phyloP scores from a whole-genome alignment of 2,113 vertebrate genomes.

The Agapornis roseicollis region DNA sequence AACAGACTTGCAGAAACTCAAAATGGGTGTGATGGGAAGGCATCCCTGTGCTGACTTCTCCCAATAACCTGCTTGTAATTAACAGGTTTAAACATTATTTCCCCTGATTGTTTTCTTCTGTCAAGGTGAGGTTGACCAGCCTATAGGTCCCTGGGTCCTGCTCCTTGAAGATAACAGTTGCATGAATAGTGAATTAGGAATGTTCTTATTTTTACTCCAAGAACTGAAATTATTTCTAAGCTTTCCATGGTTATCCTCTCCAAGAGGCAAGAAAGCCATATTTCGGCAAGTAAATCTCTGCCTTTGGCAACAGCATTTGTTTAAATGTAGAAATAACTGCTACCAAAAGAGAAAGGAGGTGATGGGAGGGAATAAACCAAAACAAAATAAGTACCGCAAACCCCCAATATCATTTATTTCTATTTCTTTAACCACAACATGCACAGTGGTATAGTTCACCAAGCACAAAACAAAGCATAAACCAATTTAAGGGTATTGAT shows the following conservation, averaged over 20 bases:
- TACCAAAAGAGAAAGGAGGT: background rate
- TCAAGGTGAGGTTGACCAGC: background rate
- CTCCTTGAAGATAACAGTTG: background rate
- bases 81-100: background rate
- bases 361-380: background rate
- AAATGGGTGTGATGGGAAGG: background rate
- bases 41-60: rapidly evolving
- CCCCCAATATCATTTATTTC: background rate
- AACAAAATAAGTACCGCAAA: background rate
- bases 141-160: background rate
- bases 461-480: background rate
- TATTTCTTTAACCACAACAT: background rate
- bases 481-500: background rate
- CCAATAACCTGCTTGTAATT: background rate
- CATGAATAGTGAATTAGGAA: background rate
- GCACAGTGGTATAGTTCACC: background rate
- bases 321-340: background rate
- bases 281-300: background rate
- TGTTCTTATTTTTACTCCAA: background rate
- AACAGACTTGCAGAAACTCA: background rate
- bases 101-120: background rate
- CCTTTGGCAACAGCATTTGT: background rate
- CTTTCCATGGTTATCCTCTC: background rate
- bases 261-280: background rate
- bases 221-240: background rate